Conservation (phyloP, 2,888 invertebrate genomes). For the Parasteatoda lunata region DNA sequence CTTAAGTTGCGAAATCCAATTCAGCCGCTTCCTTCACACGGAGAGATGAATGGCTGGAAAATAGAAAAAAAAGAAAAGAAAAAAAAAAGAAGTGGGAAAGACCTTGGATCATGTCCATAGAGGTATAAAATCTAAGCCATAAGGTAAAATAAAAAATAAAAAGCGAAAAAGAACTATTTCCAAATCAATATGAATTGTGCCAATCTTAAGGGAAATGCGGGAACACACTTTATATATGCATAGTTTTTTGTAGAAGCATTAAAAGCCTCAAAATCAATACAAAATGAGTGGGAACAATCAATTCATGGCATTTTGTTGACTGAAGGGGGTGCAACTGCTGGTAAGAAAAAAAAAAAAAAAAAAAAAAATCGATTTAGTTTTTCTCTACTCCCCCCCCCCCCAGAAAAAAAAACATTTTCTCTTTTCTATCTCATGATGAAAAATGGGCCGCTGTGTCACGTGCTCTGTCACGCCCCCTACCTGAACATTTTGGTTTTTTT, state of each 20-base stretch:
- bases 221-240: neutral
- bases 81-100: no score
- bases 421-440: conserved; percentile 23
- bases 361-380: conserved; percentile 1
- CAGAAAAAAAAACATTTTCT: conserved; percentile 22
- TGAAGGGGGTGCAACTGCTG: neutral
- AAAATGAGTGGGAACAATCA: conserved; percentile 21
- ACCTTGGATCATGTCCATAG: no score
- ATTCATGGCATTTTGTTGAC: conserved; percentile 28
- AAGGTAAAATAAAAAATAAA: no score
- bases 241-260: neutral
- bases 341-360: no score
- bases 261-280: neutral
- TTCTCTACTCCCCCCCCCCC: neutral
- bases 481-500: no score
- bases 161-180: no score
- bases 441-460: conserved; percentile 43
- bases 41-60: no score
- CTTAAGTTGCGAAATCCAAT: no score
- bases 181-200: neutral
- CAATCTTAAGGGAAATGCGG: neutral
- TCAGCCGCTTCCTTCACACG: no score
- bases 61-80: no score
- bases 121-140: no score
- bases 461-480: conserved; percentile 12